These are phyloP conservation scores for Emydoidea blandingii DNA, from an alignment of 2,797 vertebrate species.

Conservation along the genomic window DNA sequence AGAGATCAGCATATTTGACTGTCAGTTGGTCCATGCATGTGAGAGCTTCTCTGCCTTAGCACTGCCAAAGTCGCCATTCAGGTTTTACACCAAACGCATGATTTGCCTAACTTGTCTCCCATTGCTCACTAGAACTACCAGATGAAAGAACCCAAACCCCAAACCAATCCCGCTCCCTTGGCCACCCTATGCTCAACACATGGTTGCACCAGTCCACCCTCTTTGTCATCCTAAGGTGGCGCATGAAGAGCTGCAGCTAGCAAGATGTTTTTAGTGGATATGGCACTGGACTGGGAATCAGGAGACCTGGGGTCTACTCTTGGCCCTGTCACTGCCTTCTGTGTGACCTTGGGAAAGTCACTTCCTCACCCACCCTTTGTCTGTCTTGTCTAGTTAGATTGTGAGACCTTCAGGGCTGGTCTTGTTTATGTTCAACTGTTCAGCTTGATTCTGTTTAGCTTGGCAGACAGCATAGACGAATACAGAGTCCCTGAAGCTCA, in stretches of 20 bases:
- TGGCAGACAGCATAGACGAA: not conserved
- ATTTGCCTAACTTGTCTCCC: not conserved
- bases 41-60: not conserved
- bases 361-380: not conserved
- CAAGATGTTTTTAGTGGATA: not conserved
- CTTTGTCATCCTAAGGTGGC: too few species aligned
- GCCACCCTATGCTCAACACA: too few species aligned
- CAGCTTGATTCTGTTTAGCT: not conserved
- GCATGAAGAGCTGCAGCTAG: too few species aligned
- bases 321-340: not conserved
- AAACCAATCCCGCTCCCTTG: too few species aligned
- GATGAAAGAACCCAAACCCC: not conserved
- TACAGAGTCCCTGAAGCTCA: not conserved
- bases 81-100: not conserved
- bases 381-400: not conserved
- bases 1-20: not conserved
- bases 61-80: not conserved
- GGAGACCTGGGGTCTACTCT: not conserved
- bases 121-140: not conserved
- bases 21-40: not conserved
- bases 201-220: too few species aligned
- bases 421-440: not conserved
- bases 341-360: not conserved
- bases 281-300: not conserved
- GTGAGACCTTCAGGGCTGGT: not conserved